phyloP scores from a whole-genome alignment of 2,113 vertebrate species.

The Leptobrachium leishanense region DNA sequence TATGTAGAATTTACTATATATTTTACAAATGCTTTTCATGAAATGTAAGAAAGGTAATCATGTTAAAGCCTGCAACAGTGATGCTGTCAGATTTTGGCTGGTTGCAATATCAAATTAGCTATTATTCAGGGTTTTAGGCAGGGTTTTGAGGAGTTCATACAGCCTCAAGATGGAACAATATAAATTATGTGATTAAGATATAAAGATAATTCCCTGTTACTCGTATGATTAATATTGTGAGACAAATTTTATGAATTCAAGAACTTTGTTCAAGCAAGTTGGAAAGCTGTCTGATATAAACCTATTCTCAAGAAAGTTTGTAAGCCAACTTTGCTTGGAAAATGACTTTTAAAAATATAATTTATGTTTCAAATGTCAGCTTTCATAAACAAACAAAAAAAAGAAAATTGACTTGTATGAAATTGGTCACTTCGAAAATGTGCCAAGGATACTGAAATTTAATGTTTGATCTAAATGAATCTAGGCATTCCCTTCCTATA shows the following conservation, averaged over 20 bases:
- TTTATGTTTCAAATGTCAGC: too few species aligned
- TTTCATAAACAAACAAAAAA: too few species aligned
- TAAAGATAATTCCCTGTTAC: slow-evolving; percentile 20
- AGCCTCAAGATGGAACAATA: slow-evolving; percentile 19
- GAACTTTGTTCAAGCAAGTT: background rate
- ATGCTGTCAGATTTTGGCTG: slow-evolving; percentile 19
- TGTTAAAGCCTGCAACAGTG: background rate
- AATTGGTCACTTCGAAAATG: too few species aligned
- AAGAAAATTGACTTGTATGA: too few species aligned
- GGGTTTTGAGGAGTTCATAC: background rate
- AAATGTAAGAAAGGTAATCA: background rate
- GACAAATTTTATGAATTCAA: background rate
- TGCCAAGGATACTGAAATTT: too few species aligned
- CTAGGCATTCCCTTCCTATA: too few species aligned
- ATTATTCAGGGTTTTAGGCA: background rate
- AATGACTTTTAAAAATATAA: too few species aligned
- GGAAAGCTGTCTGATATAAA: background rate
- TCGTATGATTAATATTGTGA: background rate
- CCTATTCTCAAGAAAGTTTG: background rate
- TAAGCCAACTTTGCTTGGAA: too few species aligned
- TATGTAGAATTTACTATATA: too few species aligned
- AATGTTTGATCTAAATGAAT: too few species aligned
- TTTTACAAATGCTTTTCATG: background rate
- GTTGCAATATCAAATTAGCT: slow-evolving; percentile 17
- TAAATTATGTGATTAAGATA: slow-evolving; percentile 36